A percentile compares a stretch with the other conserved stretches of the same genome.
Evolutionary conservation across 2,797 vertebrate species (phyloP).

Genomic region (Micromesistius poutassou): DNA sequence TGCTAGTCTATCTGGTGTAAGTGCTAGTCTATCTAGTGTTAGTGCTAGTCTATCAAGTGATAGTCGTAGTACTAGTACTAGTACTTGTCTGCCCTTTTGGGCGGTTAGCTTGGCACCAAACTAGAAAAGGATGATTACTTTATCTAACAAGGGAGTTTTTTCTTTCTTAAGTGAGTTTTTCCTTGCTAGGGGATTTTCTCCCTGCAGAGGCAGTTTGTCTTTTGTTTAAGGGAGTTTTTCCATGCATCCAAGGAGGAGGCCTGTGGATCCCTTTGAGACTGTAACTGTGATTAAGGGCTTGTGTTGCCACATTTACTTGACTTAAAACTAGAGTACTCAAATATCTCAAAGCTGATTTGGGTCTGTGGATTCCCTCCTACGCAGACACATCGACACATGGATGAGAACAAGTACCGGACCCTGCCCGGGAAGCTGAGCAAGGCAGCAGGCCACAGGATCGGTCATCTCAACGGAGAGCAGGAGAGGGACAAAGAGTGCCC

Average conservation of each 20-base stretch:
- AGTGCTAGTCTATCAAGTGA: too few species aligned
- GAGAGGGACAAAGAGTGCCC: conserved; percentile 60
- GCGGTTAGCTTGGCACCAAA: not conserved
- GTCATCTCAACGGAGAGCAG: conserved; percentile 71
- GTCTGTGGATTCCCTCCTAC: not conserved
- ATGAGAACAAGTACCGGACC: conserved; percentile 85
- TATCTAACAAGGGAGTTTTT: not conserved
- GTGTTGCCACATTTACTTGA: not conserved
- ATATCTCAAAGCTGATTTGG: not conserved
- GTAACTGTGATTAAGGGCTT: too few species aligned
- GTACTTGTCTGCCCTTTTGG: too few species aligned
- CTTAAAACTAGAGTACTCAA: not conserved
- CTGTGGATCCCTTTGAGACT: too few species aligned
- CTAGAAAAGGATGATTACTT: not conserved
- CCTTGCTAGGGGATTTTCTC: not conserved
- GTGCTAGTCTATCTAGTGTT: too few species aligned
- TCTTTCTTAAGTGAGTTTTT: too few species aligned
- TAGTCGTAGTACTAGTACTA: too few species aligned
- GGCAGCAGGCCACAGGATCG: conserved; percentile 59
- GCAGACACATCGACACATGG: conserved; percentile 74
- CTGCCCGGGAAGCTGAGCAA: conserved; percentile 84
- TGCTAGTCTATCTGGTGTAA: too few species aligned
- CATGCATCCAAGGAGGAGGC: too few species aligned
- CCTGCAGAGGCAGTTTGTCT: too few species aligned
- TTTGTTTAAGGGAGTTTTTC: not conserved